Base-by-base conservation (phyloP, 2,113 vertebrate genomes). In the Rhineura floridana region DNA sequence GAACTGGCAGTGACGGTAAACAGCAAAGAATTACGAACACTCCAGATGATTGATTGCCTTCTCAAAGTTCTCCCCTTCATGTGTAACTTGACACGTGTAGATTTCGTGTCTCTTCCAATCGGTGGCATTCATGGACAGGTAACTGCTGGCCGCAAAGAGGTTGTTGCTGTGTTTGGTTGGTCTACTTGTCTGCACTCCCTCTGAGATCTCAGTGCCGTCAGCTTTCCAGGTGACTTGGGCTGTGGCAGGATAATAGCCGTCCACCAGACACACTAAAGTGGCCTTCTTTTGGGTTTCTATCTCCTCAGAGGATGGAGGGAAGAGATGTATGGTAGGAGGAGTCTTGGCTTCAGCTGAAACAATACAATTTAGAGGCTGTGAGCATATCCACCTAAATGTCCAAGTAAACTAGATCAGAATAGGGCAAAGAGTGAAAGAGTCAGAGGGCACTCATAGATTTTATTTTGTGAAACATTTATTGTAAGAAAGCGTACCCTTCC, bases 171-270 rank as follows among this genome's bases (percentile, higher is more conserved):
- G 91, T 30, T 90, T 91, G 86, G 83, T 79, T 62, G 72, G 50
- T 59, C 1, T 30, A 13, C 69, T 86, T 28, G 83, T 91, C 80
- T 91, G 67, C 33, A 93, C 85, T 5, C 88, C 87, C 1, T n/a
- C 3, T 46, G n/a, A n/a, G n/a, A n/a, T n/a, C n/a, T n/a, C n/a
- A n/a, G n/a, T n/a, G n/a, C 90, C 86, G 36, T 91, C 87, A 76
- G 91, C 89, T 25, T 33, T 79, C 93, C 94, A 96, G 75, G 89
- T 59, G 85, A 94, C 48, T 8, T 88, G 48, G 42, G 65, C 52
- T 4, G 63, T 69, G 25, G 87, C 84, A 6, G 94, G 93, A 69
- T 73, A 84, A 88, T 89, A 93, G 28, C 84, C 91, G 52, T 42
- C 83, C 4, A 85, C 50, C 70, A 86, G 39, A 73, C 95, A 94